Evolutionary conservation across 2,113 vertebrate species (phyloP), one percentile per base, ranked within the genome.

Genomic region (Ptilonorhynchus violaceus): DNA sequence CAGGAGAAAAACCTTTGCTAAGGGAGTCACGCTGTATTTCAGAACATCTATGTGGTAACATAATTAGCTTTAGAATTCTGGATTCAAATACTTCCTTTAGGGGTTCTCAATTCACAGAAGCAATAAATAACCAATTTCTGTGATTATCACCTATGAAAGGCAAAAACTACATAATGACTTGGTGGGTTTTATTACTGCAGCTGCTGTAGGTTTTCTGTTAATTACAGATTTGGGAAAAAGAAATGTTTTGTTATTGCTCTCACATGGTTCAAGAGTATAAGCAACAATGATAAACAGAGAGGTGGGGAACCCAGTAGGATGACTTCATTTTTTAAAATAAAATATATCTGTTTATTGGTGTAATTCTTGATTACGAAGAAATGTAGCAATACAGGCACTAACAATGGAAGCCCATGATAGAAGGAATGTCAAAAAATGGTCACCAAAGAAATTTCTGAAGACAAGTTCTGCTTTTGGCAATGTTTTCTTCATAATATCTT

Each of bases 121-220:
- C 63, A 97, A 91, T 98, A 97, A 97, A 98, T 97, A 96, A 92
- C 78, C 96, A 97, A 69, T 95, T 97, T 98, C 85, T 95, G 76
- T 96, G 93, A 96, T 98, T 97, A 97, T 97, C 90, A 95, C 78
- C 96, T 98, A 97, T 98, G 97, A 98, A 98, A 98, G 96, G 77
- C 97, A 97, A 97, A 97, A 95, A 58, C 56, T 96, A 41, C 74
- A 83, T 89, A 97, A 97, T 92, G 94, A 98, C 85, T 97, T 92
- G 64, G 77, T 97, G 74, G 67, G 77, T 96, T 98, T 98, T 98
- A 98, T 97, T 96, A 95, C 81, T 95, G 94, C 88, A 92, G 73
- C 94, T 97, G 97, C 94, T 96, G 96, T 95, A 97, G 95, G 80
- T 88, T 97, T 97, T 95, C 96, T 80, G 90, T 95, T 98, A 98